phyloP scores from a whole-genome alignment of 2,113 vertebrate genomes.

The Phaethon lepturus region DNA sequence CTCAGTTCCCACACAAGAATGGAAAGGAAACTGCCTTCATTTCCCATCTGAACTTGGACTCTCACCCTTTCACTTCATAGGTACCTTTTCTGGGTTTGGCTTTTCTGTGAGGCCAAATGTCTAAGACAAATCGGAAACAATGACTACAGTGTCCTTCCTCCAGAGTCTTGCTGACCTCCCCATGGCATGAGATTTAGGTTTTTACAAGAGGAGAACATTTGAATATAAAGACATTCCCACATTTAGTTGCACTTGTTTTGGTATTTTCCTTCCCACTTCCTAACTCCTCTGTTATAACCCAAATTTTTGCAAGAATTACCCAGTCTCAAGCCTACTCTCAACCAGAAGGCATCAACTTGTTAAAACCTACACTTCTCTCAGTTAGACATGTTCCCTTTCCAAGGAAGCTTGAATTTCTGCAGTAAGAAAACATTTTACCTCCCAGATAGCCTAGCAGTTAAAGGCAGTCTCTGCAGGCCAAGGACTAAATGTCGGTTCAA shows the following conservation, averaged over 20 bases:
- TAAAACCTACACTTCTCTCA: background rate
- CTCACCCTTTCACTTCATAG: background rate
- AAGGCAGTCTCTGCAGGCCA: background rate
- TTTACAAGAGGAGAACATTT: background rate
- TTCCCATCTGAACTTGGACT: background rate
- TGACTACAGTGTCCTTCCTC: background rate
- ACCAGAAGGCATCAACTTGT: background rate
- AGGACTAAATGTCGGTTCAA: background rate
- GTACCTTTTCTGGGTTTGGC: background rate
- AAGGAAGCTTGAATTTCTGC: background rate
- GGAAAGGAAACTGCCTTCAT: constrained; percentile 1
- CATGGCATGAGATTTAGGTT: background rate
- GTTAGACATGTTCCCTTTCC: background rate
- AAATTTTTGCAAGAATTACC: background rate
- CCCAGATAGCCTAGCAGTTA: background rate
- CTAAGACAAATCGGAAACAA: background rate
- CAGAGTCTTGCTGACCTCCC: background rate
- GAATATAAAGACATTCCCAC: background rate
- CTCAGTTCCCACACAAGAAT: background rate
- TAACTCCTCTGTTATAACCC: background rate
- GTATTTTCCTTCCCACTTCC: background rate
- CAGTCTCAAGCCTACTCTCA: background rate
- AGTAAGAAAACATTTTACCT: background rate
- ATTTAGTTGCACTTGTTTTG: background rate
- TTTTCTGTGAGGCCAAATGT: background rate